Conservation (phyloP, 1,140 invertebrate species). For the Plodia interpunctella region DNA sequence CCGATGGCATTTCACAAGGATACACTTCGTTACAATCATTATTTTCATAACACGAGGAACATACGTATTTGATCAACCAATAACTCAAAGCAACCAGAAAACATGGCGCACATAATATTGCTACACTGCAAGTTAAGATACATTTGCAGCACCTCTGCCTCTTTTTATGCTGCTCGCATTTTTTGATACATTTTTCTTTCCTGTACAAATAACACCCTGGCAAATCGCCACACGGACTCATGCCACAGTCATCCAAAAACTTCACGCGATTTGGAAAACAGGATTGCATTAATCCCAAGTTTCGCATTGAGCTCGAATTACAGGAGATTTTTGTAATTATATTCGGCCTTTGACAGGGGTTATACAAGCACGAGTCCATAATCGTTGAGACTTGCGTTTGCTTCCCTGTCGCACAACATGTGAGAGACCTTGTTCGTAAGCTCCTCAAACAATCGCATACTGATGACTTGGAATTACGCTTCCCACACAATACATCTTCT, state of each 20-base stretch:
- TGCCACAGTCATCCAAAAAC: background rate
- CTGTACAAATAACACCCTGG: background rate
- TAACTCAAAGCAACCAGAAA: background rate
- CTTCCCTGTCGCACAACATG: background rate
- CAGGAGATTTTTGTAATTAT: background rate
- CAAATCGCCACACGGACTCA: background rate
- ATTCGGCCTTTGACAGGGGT: background rate
- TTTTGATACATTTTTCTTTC: background rate
- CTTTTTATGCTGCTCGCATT: background rate
- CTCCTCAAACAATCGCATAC: background rate
- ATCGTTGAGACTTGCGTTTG: background rate
- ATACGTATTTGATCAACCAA: background rate
- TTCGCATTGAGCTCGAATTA: background rate
- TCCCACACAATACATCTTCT: background rate
- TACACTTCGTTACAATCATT: too few species aligned
- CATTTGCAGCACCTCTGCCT: background rate
- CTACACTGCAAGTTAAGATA: background rate
- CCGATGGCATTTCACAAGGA: too few species aligned
- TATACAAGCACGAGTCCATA: background rate
- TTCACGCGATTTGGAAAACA: background rate
- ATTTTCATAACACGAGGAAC: background rate
- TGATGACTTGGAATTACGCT: background rate
- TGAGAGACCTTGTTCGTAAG: background rate
- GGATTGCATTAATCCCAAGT: background rate
- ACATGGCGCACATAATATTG: background rate